A percentile compares a stretch with the other conserved stretches of the same genome.
Conservation (phyloP, 2,797 vertebrate species). For the Mus caroli region DNA sequence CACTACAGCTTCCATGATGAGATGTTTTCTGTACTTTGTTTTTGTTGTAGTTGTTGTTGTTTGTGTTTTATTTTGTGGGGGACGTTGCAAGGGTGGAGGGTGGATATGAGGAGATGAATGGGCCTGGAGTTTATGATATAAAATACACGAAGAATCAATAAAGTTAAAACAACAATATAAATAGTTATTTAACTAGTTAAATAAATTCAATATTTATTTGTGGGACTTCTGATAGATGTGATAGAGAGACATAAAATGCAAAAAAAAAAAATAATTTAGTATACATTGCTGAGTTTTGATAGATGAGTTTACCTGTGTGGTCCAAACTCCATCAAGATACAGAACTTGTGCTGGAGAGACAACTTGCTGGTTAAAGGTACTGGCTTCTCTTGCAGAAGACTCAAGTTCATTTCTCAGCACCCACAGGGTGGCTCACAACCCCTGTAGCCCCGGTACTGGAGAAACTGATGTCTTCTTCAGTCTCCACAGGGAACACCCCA, state of each 20-base stretch:
- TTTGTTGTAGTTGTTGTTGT: no score
- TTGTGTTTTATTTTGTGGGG: no score
- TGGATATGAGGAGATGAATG: no score
- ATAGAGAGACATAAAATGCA: not conserved
- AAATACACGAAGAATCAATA: no score
- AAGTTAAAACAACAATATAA: not conserved
- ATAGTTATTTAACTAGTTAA: slow-evolving; percentile 19
- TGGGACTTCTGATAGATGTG: not conserved
- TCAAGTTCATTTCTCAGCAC: not conserved
- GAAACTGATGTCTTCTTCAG: not conserved
- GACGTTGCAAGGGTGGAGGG: no score
- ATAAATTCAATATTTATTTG: slow-evolving; percentile 10
- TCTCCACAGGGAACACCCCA: not conserved
- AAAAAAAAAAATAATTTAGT: slow-evolving; percentile 33
- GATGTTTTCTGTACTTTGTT: no score
- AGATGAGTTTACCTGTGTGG: not conserved
- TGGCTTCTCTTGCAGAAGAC: not conserved
- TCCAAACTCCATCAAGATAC: not conserved
- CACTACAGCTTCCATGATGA: no score
- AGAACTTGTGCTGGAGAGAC: not conserved
- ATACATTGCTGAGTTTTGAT: slow-evolving; percentile 41
- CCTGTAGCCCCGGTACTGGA: no score
- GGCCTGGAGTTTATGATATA: no score
- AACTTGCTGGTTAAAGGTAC: not conserved
- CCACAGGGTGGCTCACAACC: not conserved